phyloP scores from a whole-genome alignment of 2,797 vertebrate species.

The Percopsis omiscomaycus region DNA sequence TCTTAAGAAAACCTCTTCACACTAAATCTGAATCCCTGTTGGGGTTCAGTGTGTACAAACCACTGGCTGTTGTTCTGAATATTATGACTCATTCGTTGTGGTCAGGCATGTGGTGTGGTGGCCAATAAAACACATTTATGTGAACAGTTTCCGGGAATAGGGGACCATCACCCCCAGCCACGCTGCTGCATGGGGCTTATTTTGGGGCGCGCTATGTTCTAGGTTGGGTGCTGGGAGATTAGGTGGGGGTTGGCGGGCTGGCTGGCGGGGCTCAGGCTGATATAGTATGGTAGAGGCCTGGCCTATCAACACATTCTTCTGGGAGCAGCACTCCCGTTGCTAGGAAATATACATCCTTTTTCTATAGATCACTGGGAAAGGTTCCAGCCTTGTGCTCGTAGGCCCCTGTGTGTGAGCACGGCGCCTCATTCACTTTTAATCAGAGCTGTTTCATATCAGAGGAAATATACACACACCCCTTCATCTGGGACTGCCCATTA shows the following conservation, averaged over 20 bases:
- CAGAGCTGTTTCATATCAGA: conserved; percentile 75
- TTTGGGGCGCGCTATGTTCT: conserved; percentile 31
- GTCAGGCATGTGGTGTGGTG: conserved; percentile 64
- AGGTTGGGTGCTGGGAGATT: conserved; percentile 10
- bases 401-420: conserved; percentile 57
- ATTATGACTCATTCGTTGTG: conserved; percentile 70
- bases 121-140: conserved; percentile 71
- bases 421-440: conserved; percentile 75
- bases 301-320: conserved; percentile 76
- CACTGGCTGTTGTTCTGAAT: conserved; percentile 65
- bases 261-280: conserved; percentile 62
- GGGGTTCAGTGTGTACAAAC: conserved; percentile 48
- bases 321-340: conserved; percentile 69
- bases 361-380: conserved; percentile 74
- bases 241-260: conserved; percentile 22
- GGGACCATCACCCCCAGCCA: conserved; percentile 36
- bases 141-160: conserved; percentile 71
- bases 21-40: conserved; percentile 37
- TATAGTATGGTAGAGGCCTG: conserved; percentile 66
- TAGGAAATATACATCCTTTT: conserved; percentile 77
- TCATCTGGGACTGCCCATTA: conserved; percentile 53
- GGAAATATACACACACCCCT: conserved; percentile 51
- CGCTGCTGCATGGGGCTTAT: conserved; percentile 40
- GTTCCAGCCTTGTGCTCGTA: conserved; percentile 64
- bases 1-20: conserved; percentile 47